These are phyloP conservation scores for Elymnias hypermnestra DNA, from an alignment of 1,140 invertebrate species.

Conservation along the genomic window DNA sequence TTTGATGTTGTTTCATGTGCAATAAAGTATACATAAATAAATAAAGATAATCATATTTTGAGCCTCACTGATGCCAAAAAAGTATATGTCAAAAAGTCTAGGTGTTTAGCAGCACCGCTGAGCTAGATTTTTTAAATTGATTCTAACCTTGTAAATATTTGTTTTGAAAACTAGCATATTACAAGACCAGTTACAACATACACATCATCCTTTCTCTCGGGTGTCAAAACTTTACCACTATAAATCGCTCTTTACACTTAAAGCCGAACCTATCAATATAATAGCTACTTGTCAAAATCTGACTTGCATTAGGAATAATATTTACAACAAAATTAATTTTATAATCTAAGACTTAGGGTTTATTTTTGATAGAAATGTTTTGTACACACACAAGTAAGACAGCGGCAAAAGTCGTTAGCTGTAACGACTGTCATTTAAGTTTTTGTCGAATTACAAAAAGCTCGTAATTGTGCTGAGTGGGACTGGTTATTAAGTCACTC, in stretches of 20 bases:
- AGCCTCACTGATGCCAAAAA: no score
- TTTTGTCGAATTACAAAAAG: background rate
- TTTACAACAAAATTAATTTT: background rate
- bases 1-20: no score
- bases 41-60: no score
- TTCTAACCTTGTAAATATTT: no score
- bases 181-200: background rate
- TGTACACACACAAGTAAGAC: background rate
- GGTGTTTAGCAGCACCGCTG: no score
- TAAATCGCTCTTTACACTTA: background rate
- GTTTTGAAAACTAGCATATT: no score
- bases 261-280: background rate
- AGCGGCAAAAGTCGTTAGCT: background rate
- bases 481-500: constrained; percentile 19
- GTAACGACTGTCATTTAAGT: background rate
- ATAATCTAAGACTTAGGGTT: background rate
- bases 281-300: background rate
- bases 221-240: background rate
- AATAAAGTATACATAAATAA: no score
- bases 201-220: background rate
- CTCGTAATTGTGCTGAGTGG: constrained; percentile 3
- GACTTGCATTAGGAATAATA: no score
- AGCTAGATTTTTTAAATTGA: no score
- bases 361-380: background rate
- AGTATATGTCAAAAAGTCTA: no score